Conservation (phyloP, 2,797 vertebrate species). For the Melanogrammus aeglefinus region DNA sequence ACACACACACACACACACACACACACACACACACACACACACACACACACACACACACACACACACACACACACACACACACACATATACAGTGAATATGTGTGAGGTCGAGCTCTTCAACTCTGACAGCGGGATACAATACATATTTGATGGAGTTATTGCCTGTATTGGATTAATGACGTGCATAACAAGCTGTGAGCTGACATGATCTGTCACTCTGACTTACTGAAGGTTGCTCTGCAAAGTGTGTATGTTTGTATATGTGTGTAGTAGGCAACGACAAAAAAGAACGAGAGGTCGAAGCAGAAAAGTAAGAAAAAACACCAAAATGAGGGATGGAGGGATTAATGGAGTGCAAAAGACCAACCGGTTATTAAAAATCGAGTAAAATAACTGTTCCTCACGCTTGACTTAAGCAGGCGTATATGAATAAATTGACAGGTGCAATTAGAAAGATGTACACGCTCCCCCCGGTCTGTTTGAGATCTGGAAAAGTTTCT, state of each 20-base stretch:
- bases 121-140: conserved; percentile 44
- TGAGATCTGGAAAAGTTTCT: conserved; percentile 73
- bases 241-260: background rate
- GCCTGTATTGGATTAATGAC: conserved; percentile 58
- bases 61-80: conserved; percentile 19
- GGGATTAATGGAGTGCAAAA: conserved; percentile 18
- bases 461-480: conserved; percentile 71
- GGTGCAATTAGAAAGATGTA: conserved; percentile 72
- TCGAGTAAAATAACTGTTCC: conserved; percentile 27
- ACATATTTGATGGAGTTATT: conserved; percentile 69
- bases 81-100: conserved; percentile 29
- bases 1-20: conserved; percentile 17
- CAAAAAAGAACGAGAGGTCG: background rate
- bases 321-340: conserved; percentile 18
- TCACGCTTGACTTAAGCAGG: conserved; percentile 66
- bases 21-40: conserved; percentile 6
- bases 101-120: conserved; percentile 56
- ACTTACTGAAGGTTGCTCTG: conserved; percentile 38
- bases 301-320: conserved; percentile 12
- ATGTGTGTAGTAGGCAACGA: background rate
- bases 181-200: conserved; percentile 63
- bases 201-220: conserved; percentile 58
- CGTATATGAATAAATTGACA: conserved; percentile 72
- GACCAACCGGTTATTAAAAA: background rate
- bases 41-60: background rate